Evolutionary conservation across 2,113 vertebrate species (phyloP).

Genomic region (Columbina picui): DNA sequence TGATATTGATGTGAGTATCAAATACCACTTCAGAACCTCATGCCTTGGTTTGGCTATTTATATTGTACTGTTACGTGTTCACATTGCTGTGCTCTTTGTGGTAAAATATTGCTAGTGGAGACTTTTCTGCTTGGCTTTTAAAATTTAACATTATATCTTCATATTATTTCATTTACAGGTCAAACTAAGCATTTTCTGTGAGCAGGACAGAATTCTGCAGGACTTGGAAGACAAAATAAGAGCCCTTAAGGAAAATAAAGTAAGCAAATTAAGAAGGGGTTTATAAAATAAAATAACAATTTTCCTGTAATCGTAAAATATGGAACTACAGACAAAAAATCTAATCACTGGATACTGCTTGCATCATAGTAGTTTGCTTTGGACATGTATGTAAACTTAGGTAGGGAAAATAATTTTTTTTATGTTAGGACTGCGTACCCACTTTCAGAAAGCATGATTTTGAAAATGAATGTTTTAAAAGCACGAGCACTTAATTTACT

Average conservation of each 20-base stretch:
- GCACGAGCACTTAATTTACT: not conserved
- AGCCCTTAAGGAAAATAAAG: slow-evolving; percentile 96
- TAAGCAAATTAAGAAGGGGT: slow-evolving; percentile 38
- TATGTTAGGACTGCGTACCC: not conserved
- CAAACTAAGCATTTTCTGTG: slow-evolving; percentile 93
- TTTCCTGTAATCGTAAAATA: not conserved
- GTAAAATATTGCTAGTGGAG: not conserved
- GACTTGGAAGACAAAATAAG: slow-evolving; percentile 92
- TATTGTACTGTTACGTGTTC: not conserved
- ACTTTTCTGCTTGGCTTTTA: not conserved
- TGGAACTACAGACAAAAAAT: not conserved
- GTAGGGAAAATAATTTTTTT: not conserved
- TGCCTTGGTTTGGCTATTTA: not conserved
- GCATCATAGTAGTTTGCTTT: not conserved
- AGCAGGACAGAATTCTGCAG: slow-evolving; percentile 96
- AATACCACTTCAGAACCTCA: not conserved
- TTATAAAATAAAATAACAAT: not conserved
- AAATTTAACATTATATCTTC: not conserved
- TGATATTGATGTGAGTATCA: slow-evolving; percentile 90
- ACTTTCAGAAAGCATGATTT: not conserved
- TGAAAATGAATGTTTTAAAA: not conserved
- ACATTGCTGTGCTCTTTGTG: not conserved
- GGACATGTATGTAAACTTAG: not conserved
- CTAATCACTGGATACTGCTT: not conserved
- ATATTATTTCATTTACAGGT: slow-evolving; percentile 78